Base-by-base conservation (phyloP, 2,888 invertebrate genomes). In the Anthrax anthrax region DNA sequence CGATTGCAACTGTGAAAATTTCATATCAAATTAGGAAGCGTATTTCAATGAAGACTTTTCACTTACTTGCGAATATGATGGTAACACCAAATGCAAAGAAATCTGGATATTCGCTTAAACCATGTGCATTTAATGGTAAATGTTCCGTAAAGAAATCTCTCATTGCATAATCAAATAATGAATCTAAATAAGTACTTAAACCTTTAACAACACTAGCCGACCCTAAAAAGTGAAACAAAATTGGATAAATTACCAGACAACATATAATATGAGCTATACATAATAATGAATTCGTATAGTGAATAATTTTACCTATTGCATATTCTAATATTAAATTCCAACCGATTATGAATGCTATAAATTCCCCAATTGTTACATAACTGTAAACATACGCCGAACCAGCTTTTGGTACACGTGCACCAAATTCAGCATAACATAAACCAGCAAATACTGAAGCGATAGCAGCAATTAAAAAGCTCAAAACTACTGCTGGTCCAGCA, bases 331-430 rank as follows among this genome's bases (percentile, higher is more conserved):
- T 86, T 43, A 94, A 77, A 65, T 92, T 92, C 94, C 94, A 94
- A 17, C 92, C 92, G 56, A 92, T 90, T 41, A 87, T 72, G 64
- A 92, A 92, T 0, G 91, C 92, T 47, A 87, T 78, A 59, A 91
- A 82, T 70, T 94, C 92, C 2, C 92, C 92, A 47, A 92, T 82
- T 43, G 89, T 86, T 17, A 92, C 91, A 63, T 92, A 94, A 61
- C 88, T 90, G 73, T 94, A 94, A 8, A 91, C 80, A 59, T 94
- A 94, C 0, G 92, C 94, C 0, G 90, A 91, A 5, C 94, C 91
- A 1, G 90, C 90, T 59, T 83, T 84, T 0, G 91, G 91, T 1
- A 90, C 89, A 49, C 88, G 71, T 0, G 88, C 85, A 1, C 89
- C 91, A 63, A 91, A 91, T 67, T 92, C 92, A 0, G 91, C 90